Base-by-base conservation (phyloP, 2,113 vertebrate species). In the Passer domesticus region DNA sequence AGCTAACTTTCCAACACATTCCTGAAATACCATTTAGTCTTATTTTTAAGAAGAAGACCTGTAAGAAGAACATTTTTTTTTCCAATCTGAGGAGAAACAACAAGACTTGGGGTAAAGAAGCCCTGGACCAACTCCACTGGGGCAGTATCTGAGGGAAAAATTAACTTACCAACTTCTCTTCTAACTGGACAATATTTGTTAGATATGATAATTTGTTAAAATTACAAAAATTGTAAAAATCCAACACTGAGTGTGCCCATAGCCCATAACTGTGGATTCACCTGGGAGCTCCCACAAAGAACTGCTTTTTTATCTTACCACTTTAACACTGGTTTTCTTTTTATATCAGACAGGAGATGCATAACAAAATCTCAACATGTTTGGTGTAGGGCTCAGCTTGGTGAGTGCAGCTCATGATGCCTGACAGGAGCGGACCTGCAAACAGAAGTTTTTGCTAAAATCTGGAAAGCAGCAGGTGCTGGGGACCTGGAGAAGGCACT, bases 201-300 rank as follows among this genome's bases (percentile, higher is more conserved):
- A 50, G 44, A 17, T 22, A 17, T 30, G 16, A 35, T 22, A 35
- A 76, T 13, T 49, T 68, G 31, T 25, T 50, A 50, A 50, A 50
- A 6, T 25, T 25, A 20, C 1, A 67, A 76, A 85, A 27, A 59
- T 3, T 14, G 3, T 27, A 50, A 21, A 31, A 50, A 50, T 37
- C 4, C 1, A 0, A 30, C 4, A 24, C 5, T 0, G 0, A 76
- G 25, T 22, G 25, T 11, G 4, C 4, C 16, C 24, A 17, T 11
- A 35, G 35, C 7, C 8, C 13, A 6, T 35, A 76, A 85, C 5
- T 25, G 3, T 31, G 25, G 44, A 50, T 7, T 7, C 11, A 50
- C 25, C 13, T 50, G 31, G 35, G 25, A 43, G 31, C 16, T 76
- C 44, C 44, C 83, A 50, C 5, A 43, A 41, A 58, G 5, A 67